Conservation (phyloP, 1,140 invertebrate genomes). For the Oreohelix idahoensis region DNA sequence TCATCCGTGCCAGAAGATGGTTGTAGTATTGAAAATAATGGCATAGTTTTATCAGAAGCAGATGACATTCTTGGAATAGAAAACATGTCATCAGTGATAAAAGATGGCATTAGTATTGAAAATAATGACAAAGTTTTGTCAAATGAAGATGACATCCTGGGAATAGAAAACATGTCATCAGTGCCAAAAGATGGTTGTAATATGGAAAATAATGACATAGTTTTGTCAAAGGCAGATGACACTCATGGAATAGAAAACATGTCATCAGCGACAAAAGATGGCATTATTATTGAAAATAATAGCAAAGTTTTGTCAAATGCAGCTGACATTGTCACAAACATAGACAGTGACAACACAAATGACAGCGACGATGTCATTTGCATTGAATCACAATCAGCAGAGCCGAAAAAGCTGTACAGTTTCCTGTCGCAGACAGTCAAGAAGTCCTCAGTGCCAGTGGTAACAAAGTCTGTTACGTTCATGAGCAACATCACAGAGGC, state of each 20-base stretch:
- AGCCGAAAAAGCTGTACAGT: background rate
- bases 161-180: background rate
- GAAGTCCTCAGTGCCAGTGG: background rate
- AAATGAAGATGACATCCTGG: background rate
- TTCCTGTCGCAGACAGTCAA: constrained; percentile 10
- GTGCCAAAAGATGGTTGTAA: too few species aligned
- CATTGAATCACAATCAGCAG: constrained; percentile 26
- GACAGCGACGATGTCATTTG: constrained; percentile 36
- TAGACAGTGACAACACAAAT: background rate
- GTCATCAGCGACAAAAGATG: background rate
- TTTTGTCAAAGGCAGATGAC: too few species aligned
- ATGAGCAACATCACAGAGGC: constrained; percentile 14
- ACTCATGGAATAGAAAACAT: background rate
- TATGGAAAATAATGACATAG: too few species aligned
- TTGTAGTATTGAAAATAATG: too few species aligned
- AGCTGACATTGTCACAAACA: background rate
- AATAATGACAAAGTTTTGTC: background rate
- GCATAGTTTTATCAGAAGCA: too few species aligned
- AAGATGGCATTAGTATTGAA: too few species aligned
- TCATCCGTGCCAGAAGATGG: too few species aligned
- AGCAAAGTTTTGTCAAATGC: background rate
- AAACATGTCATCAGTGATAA: too few species aligned
- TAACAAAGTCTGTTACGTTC: constrained; percentile 17
- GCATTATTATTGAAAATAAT: background rate
- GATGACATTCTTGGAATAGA: too few species aligned